Conservation (phyloP, 2,113 vertebrate genomes). For the Apteryx mantelli region DNA sequence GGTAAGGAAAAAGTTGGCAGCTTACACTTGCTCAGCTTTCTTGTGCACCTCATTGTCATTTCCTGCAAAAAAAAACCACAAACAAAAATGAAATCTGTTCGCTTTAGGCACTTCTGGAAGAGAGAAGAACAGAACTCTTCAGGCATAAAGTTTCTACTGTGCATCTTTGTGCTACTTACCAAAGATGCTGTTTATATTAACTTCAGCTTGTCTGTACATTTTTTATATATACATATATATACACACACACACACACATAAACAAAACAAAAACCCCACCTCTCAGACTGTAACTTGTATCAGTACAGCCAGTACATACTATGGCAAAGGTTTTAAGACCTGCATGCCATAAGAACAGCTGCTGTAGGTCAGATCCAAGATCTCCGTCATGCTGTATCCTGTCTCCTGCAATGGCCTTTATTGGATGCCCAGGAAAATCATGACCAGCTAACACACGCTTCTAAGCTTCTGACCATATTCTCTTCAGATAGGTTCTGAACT, state of each 20-base stretch:
- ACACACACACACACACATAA: too few species aligned
- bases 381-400: rapidly evolving
- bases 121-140: not conserved
- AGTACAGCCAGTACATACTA: too few species aligned
- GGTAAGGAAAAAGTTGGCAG: conserved; percentile 3
- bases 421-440: not conserved
- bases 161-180: not conserved
- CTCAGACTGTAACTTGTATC: not conserved
- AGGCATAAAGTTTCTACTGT: not conserved
- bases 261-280: too few species aligned
- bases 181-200: not conserved
- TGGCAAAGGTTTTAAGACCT: not conserved
- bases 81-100: not conserved
- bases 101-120: not conserved
- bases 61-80: conserved; percentile 70
- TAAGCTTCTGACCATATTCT: not conserved
- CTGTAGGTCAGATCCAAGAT: not conserved
- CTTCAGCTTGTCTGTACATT: not conserved
- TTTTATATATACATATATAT: too few species aligned
- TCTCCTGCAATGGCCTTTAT: not conserved
- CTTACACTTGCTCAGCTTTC: conserved; percentile 89
- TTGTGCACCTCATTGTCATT: conserved; percentile 76
- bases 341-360: not conserved
- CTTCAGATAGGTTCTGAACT: not conserved
- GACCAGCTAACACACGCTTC: not conserved